Conservation (phyloP, 2,888 invertebrate genomes). For the Drosophila nr. fundita region DNA sequence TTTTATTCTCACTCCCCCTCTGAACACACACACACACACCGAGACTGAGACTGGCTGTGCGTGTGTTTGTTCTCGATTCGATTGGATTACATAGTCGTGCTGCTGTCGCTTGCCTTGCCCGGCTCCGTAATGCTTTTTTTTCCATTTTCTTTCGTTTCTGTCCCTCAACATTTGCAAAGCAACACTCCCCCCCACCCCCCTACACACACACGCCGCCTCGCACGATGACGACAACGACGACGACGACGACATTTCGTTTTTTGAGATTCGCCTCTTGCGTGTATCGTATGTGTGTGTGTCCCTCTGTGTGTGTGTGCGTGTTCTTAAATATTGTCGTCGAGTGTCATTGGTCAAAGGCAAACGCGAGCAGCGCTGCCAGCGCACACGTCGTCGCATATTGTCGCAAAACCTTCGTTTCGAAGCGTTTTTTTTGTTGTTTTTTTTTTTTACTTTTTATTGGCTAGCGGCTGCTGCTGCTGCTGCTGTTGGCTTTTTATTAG, state of each 20-base stretch:
- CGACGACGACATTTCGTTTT: conserved; percentile 73
- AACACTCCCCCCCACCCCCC: conserved; percentile 33
- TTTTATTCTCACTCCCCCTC: conserved; percentile 62
- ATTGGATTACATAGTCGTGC: conserved; percentile 74
- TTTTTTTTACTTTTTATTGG: conserved; percentile 22
- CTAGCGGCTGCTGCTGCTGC: conserved; percentile 23
- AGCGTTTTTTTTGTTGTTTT: conserved; percentile 21
- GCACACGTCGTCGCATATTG: conserved; percentile 63
- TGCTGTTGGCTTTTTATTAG: conserved; percentile 61
- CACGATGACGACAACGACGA: conserved; percentile 32
- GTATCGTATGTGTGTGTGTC: conserved; percentile 27
- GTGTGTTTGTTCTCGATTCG: conserved; percentile 68
- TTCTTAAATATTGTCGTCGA: conserved; percentile 84
- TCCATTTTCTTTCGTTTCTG: conserved; percentile 44
- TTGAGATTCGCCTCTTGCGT: conserved; percentile 65
- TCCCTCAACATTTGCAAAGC: conserved; percentile 63
- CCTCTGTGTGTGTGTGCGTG: conserved; percentile 38
- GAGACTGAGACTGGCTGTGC: conserved; percentile 32
- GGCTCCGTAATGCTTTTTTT: conserved; percentile 56
- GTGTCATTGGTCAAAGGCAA: conserved; percentile 84
- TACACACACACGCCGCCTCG: conserved; percentile 6
- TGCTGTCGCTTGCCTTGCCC: conserved; percentile 45
- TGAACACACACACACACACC: neutral
- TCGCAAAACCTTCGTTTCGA: conserved; percentile 61
- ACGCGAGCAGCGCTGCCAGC: conserved; percentile 55